These are phyloP conservation scores for Nesidiocoris tenuis DNA, from an alignment of 2,888 invertebrate species.

Conservation along the genomic window DNA sequence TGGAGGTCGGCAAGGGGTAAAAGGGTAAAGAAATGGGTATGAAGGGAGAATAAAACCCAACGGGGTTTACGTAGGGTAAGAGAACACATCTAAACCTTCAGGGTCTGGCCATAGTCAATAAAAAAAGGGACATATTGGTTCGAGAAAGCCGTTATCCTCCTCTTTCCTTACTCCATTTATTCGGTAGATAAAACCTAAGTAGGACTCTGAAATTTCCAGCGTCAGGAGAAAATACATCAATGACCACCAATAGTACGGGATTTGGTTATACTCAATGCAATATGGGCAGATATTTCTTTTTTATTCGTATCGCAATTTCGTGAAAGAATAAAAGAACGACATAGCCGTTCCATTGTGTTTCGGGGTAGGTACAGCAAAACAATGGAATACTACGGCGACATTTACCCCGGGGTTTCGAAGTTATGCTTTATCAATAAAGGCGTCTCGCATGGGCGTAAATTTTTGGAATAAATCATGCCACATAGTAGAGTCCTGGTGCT, in stretches of 20 bases:
- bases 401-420: too few relatives aligned
- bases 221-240: neutral
- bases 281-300: neutral
- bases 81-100: neutral
- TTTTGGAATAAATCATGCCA: too few relatives aligned
- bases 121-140: neutral
- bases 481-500: too few relatives aligned
- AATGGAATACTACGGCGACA: too few relatives aligned
- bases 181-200: neutral
- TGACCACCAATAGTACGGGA: neutral
- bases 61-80: neutral
- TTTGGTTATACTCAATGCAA: neutral
- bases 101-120: neutral
- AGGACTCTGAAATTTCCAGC: neutral
- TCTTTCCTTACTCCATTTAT: neutral
- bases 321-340: neutral
- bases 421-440: too few relatives aligned
- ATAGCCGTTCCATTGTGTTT: neutral
- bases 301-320: neutral
- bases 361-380: too few relatives aligned
- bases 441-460: too few relatives aligned
- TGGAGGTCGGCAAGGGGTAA: neutral
- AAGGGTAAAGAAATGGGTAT: neutral
- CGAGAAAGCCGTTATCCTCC: neutral
- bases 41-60: neutral